Percentiles rank a stretch among this genome's conserved stretches.
Conservation (phyloP, 2,797 vertebrate species). For the Pseudotriccus pelzelni region DNA sequence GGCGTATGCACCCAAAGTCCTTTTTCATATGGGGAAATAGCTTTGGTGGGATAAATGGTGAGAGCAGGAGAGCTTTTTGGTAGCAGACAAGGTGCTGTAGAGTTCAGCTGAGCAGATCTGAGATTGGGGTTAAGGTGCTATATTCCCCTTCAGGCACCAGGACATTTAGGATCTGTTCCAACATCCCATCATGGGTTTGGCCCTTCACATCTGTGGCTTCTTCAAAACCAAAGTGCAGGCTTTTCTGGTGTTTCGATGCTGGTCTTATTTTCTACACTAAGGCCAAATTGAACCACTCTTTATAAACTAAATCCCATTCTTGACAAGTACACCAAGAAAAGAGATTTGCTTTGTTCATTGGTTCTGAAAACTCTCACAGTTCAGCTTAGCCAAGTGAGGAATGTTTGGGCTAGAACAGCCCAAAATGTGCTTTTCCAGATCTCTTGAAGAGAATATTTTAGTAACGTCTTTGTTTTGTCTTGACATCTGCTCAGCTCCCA, state of each 20-base stretch:
- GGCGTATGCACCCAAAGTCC: neutral
- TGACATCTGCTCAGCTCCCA: neutral
- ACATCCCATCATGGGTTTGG: neutral
- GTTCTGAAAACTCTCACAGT: neutral
- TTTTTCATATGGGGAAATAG: neutral
- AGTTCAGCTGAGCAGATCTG: neutral
- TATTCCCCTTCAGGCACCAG: neutral
- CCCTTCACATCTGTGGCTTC: neutral
- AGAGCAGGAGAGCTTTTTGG: neutral
- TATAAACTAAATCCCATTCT: neutral
- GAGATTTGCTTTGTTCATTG: neutral
- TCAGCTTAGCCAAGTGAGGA: neutral
- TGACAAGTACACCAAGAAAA: neutral
- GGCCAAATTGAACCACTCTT: neutral
- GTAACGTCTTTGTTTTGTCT: constrained; percentile 9
- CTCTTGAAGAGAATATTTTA: neutral
- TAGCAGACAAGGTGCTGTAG: neutral
- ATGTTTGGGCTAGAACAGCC: neutral
- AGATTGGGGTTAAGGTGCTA: neutral
- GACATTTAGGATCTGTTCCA: neutral
- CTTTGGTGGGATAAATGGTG: neutral
- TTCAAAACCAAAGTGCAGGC: neutral
- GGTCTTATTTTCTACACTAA: neutral
- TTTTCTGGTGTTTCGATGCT: neutral
- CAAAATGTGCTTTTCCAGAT: neutral